Percentiles rank a stretch among this genome's conserved stretches.
Evolutionary conservation across 2,797 vertebrate genomes (phyloP).

Genomic region (Triplophysa bombifrons): DNA sequence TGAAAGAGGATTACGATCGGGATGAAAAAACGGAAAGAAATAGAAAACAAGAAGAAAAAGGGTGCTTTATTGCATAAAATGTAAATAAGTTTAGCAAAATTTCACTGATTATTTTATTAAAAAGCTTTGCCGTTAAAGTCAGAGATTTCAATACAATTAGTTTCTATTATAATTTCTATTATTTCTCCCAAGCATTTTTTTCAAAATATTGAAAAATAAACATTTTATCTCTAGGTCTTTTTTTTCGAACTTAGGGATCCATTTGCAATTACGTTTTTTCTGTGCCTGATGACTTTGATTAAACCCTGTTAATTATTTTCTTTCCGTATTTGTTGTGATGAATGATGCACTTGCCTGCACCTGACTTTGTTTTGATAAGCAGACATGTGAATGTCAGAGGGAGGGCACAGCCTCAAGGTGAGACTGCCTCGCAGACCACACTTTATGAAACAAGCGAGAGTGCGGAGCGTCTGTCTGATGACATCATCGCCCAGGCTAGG

Average conservation of each 20-base stretch:
- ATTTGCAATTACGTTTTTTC: background rate
- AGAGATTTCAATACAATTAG: too few species aligned
- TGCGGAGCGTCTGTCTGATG: constrained; percentile 68
- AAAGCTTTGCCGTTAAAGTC: background rate
- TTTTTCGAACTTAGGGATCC: too few species aligned
- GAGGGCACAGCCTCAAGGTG: constrained; percentile 59
- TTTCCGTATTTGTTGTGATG: constrained; percentile 52
- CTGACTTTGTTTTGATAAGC: constrained; percentile 57
- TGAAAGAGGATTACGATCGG: constrained; percentile 70
- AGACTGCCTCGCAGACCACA: constrained; percentile 34
- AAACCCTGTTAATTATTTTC: constrained; percentile 55
- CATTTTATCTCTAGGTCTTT: too few species aligned
- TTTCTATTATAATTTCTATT: too few species aligned
- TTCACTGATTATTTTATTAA: background rate
- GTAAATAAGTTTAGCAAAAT: background rate
- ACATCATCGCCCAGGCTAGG: constrained; percentile 73
- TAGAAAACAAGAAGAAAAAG: constrained; percentile 38
- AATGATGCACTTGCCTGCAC: constrained; percentile 44
- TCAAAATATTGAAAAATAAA: background rate
- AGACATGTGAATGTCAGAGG: constrained; percentile 39
- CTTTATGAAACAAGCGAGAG: constrained; percentile 25
- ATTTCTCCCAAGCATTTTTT: background rate
- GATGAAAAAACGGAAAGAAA: constrained; percentile 65
- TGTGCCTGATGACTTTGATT: constrained; percentile 47
- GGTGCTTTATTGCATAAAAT: background rate